phyloP scores from a whole-genome alignment of 2,888 invertebrate genomes.

The Cephus pulcher region DNA sequence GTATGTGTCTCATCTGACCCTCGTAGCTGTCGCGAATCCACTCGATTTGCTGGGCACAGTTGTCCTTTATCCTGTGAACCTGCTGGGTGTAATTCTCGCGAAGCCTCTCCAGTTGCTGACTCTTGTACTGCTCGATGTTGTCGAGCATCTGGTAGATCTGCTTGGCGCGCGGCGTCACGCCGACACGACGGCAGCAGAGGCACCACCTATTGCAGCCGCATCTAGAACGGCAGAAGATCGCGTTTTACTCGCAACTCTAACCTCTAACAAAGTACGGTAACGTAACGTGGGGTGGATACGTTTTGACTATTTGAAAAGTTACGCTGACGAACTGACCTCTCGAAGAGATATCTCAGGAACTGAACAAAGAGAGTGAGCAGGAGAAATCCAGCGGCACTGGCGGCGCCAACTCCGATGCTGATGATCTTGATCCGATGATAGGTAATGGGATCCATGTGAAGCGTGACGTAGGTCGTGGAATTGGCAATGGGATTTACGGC shows the following conservation, averaged over 20 bases:
- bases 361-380: conserved; percentile 84
- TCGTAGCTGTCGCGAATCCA: conserved; percentile 94
- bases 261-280: too few species aligned
- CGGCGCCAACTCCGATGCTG: conserved; percentile 85
- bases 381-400: conserved; percentile 84
- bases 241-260: not conserved
- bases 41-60: conserved; percentile 93
- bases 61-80: conserved; percentile 92
- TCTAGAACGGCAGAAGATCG: conserved; percentile 63
- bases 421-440: conserved; percentile 86
- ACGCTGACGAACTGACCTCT: conserved; percentile 72
- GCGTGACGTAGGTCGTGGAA: conserved; percentile 78
- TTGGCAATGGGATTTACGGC: conserved; percentile 88
- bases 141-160: conserved; percentile 91
- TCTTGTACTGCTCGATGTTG: conserved; percentile 90
- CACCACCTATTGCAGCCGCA: conserved; percentile 80
- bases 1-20: conserved; percentile 85
- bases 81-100: conserved; percentile 93
- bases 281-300: not conserved
- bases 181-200: conserved; percentile 78
- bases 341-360: conserved; percentile 76
- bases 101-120: conserved; percentile 87
- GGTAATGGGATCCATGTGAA: conserved; percentile 88
- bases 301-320: not conserved
- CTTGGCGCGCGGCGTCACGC: conserved; percentile 81